Evolutionary conservation across 2,113 vertebrate species (phyloP), one percentile per base, ranked within the genome.

Genomic region (Oncorhynchus clarkii): DNA sequence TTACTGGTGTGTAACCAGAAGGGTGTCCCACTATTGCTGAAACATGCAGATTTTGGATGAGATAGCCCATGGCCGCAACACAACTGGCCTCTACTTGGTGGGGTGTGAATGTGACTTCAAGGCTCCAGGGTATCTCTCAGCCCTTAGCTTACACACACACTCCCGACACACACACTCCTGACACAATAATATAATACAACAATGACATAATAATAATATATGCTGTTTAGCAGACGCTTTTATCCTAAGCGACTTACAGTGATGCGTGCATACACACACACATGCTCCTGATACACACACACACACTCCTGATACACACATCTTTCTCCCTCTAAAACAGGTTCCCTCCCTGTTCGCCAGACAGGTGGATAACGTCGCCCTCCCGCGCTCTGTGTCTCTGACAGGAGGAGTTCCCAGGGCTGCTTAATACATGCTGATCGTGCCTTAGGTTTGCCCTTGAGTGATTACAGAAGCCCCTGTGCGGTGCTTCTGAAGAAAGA

Each of bases 381-480:
- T 62, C 14, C 18, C n/a, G 2, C 20, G n/a, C n/a, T 16, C 59
- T 72, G 26, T 22, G 26, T 51, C 48, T 72, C 27, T 57, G 29
- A 57, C 13, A 59, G 29, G 49, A 13, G 7, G 70, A 48, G 16
- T 31, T 34, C 16, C 5, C 26, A 29, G 13, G 22, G 24, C 5
- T 29, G 0, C 59, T 24, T 13, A 22, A 62, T 62, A 22, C 5
- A 22, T 62, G 20, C 59, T n/a, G 18, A 20, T n/a, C 7, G 1
- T 62, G n/a, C 18, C n/a, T 22, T 57, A 7, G 18, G 16, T 20
- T 14, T 57, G 54, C 18, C 54, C 49, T 22, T 20, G 34, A 27
- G 74, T 18, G n/a, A 29, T 70, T 70, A 62, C 74, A 62, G 74
- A 29, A 70, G 74, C 74, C 54, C 4, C 51, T 45, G 39, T 45